These are phyloP conservation scores for Patiria miniata DNA, from an alignment of 35 echinoderm and acorn worm species.

Conservation along the genomic window DNA sequence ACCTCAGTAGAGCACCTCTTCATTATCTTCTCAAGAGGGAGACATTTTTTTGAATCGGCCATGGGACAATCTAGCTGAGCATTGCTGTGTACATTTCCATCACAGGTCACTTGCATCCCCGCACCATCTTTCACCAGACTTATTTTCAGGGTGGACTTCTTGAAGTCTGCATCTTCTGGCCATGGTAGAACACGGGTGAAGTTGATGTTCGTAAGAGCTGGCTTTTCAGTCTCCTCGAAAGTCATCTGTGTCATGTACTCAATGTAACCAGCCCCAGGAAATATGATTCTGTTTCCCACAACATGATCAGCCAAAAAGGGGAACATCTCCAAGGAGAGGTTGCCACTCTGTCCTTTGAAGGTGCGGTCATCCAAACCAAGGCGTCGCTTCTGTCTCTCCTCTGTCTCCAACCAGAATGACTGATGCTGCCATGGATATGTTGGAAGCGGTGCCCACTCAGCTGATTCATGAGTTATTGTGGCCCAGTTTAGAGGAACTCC, in stretches of 20 bases:
- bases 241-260: constrained; percentile 65
- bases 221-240: constrained; percentile 25
- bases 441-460: constrained; percentile 62
- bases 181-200: constrained; percentile 53
- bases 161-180: constrained; percentile 38
- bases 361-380: constrained; percentile 85
- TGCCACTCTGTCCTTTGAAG: constrained; percentile 81
- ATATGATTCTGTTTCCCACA: constrained; percentile 41
- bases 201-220: constrained; percentile 46
- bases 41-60: not conserved
- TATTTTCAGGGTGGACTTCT: constrained; percentile 50
- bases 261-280: constrained; percentile 72
- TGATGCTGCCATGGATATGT: constrained; percentile 82
- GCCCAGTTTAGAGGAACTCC: constrained; percentile 77
- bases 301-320: constrained; percentile 71
- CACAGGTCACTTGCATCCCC: constrained; percentile 43
- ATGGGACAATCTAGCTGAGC: constrained; percentile 21
- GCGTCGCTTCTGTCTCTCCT: constrained; percentile 74
- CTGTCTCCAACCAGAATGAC: constrained; percentile 70
- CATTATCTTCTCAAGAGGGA: constrained; percentile 28
- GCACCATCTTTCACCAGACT: constrained; percentile 16
- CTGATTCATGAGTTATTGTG: constrained; percentile 48
- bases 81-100: constrained; percentile 24
- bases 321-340: constrained; percentile 72
- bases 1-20: constrained; percentile 37